Percentiles rank a stretch among this genome's conserved stretches.
Evolutionary conservation across 2,888 invertebrate species (phyloP).

Genomic region (Seladonia tumulorum): DNA sequence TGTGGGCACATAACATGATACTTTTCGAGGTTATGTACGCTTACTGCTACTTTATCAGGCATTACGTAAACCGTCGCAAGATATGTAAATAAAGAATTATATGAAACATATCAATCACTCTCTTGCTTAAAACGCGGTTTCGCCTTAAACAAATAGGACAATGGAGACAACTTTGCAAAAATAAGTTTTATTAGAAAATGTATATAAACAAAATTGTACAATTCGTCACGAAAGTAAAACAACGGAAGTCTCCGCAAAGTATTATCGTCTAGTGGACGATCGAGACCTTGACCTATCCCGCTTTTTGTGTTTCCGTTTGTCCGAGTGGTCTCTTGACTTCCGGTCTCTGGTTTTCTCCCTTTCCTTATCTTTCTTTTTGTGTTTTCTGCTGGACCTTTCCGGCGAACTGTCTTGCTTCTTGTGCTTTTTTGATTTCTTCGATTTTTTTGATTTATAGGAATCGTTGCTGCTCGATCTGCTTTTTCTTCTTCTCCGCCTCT

Average conservation of each 20-base stretch:
- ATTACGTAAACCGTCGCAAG: conserved; percentile 34
- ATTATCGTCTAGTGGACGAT: conserved; percentile 59
- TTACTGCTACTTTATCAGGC: neutral
- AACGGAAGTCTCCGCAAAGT: conserved; percentile 32
- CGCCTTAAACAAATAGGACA: neutral
- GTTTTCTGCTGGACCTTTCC: conserved; percentile 85
- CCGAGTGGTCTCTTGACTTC: conserved; percentile 82
- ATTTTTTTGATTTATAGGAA: conserved; percentile 73
- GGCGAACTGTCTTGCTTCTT: conserved; percentile 81
- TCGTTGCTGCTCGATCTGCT: conserved; percentile 71
- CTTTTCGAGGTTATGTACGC: conserved; percentile 73
- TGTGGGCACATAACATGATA: conserved; percentile 65
- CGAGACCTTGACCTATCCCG: conserved; percentile 71
- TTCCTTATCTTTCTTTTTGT: conserved; percentile 87
- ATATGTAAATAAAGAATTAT: neutral
- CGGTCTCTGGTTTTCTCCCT: conserved; percentile 86
- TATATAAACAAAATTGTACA: conserved; percentile 64
- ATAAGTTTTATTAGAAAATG: conserved; percentile 75
- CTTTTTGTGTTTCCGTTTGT: conserved; percentile 85
- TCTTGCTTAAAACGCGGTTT: too few species aligned
- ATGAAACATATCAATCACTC: too few species aligned
- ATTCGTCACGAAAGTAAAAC: conserved; percentile 56
- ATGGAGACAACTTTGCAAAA: conserved; percentile 57
- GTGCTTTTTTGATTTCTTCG: conserved; percentile 82
- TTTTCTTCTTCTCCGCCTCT: conserved; percentile 68